These are phyloP conservation scores for Palythoa grandiflora DNA, from an alignment of 92 coral and sea anemone species.

Conservation along the genomic window DNA sequence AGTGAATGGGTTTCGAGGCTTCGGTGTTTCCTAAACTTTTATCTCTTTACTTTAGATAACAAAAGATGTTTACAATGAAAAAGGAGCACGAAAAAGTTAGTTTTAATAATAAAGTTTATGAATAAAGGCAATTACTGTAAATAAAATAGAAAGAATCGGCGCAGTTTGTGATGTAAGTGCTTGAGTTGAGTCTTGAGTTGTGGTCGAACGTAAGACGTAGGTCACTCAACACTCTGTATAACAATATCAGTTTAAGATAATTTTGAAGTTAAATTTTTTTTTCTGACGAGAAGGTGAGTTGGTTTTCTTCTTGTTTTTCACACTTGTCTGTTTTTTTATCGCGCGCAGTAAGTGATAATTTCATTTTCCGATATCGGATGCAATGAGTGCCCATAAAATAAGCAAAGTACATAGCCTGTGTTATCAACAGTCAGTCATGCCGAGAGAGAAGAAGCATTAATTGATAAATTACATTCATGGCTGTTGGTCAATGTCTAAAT, in stretches of 20 bases:
- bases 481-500: background rate
- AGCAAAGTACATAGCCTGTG: background rate
- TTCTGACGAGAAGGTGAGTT: conserved; percentile 29
- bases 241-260: background rate
- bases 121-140: background rate
- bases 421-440: background rate
- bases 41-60: background rate
- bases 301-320: conserved; percentile 17
- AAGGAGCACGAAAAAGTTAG: background rate
- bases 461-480: too few species aligned
- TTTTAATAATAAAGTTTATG: background rate
- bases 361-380: conserved; percentile 1
- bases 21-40: background rate
- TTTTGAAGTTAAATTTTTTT: background rate
- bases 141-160: background rate
- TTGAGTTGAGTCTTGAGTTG: too few species aligned
- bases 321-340: background rate
- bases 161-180: background rate
- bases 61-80: background rate
- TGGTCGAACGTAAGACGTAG: too few species aligned
- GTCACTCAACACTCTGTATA: background rate
- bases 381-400: background rate
- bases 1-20: background rate
- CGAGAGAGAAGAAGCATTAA: background rate
- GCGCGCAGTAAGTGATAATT: background rate